A percentile compares a stretch with the other conserved stretches of the same genome.
Evolutionary conservation across 2,797 vertebrate genomes (phyloP).

Genomic region (Eulemur rubriventer): DNA sequence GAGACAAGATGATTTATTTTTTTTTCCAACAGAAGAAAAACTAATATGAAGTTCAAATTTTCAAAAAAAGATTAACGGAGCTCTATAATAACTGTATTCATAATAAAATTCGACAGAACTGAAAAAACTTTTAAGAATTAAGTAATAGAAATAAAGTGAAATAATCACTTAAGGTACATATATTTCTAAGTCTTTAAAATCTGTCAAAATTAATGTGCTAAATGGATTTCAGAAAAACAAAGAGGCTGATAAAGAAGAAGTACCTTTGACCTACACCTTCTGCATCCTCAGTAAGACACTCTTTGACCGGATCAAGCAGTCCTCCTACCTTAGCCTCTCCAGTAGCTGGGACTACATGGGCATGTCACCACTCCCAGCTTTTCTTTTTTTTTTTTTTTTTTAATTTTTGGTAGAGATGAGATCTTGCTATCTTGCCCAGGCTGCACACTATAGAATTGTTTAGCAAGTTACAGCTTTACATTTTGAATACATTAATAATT

Average conservation of each 20-base stretch:
- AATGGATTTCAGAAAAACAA: slow-evolving; percentile 16
- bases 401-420: background rate
- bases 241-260: background rate
- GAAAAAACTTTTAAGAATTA: background rate
- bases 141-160: slow-evolving; percentile 46
- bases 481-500: background rate
- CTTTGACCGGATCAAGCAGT: background rate
- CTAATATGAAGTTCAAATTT: background rate
- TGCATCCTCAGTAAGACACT: background rate
- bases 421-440: background rate
- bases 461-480: background rate
- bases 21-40: background rate
- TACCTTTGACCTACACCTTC: background rate
- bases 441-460: background rate
- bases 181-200: slow-evolving; percentile 27
- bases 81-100: background rate
- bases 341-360: background rate
- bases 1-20: slow-evolving; percentile 2
- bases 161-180: background rate
- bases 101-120: slow-evolving; percentile 48
- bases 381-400: background rate
- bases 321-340: background rate
- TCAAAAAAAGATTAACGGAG: background rate
- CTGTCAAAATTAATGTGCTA: slow-evolving; percentile 57
- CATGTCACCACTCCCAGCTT: background rate